These are phyloP conservation scores for Poecilia picta DNA, from an alignment of 2,797 vertebrate genomes.

Conservation along the genomic window DNA sequence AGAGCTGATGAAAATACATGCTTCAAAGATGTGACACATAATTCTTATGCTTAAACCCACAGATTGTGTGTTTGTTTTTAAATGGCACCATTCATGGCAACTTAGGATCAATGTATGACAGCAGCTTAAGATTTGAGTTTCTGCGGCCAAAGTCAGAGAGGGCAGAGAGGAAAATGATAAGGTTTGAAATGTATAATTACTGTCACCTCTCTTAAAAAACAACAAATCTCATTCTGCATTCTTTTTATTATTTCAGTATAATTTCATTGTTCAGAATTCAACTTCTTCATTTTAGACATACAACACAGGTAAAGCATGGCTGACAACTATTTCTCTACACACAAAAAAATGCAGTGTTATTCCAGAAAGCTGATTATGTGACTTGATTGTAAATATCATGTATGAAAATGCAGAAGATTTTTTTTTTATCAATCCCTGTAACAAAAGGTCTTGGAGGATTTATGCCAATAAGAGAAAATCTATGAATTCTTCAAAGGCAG, in stretches of 20 bases:
- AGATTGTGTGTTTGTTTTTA: not conserved
- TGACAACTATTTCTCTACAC: not conserved
- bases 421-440: not conserved
- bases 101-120: not conserved
- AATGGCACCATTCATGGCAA: not conserved
- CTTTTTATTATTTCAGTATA: not conserved
- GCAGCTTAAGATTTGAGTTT: not conserved
- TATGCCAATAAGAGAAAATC: not conserved
- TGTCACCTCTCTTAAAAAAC: not conserved
- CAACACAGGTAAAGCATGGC: not conserved
- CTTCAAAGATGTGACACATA: not conserved
- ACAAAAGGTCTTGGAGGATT: not conserved
- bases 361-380: not conserved
- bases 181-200: not conserved
- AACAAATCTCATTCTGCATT: not conserved
- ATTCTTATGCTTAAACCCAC: too few relatives aligned
- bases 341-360: not conserved
- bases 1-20: too few relatives aligned
- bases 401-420: not conserved
- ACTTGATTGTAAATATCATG: not conserved
- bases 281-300: not conserved
- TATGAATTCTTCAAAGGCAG: not conserved
- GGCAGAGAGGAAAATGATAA: not conserved
- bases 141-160: not conserved
- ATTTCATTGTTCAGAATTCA: not conserved